Evolutionary conservation across 2,797 vertebrate genomes (phyloP).

Genomic region (Steatocranus sp.): DNA sequence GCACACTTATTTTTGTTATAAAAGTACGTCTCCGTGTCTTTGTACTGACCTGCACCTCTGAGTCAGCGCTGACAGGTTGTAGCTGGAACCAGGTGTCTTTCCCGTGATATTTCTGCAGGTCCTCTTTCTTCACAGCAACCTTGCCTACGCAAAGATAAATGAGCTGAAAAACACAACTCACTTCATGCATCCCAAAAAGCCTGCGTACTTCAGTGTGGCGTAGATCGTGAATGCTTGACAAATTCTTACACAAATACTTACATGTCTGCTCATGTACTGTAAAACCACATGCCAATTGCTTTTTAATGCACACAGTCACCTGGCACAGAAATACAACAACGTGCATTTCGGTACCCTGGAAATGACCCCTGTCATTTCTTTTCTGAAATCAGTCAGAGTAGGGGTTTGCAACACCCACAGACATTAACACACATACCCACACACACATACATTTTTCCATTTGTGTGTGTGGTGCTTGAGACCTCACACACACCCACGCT

Average conservation of each 20-base stretch:
- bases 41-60: conserved; percentile 93
- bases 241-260: not conserved
- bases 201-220: not conserved
- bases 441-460: conserved; percentile 6
- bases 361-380: not conserved
- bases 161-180: not conserved
- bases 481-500: not conserved
- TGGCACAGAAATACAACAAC: not conserved
- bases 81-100: conserved; percentile 99
- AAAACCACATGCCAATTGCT: not conserved
- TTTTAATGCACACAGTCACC: not conserved
- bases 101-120: conserved; percentile 95
- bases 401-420: not conserved
- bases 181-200: not conserved
- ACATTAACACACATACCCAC: not conserved
- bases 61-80: conserved; percentile 95
- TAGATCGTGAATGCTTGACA: not conserved
- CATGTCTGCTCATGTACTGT: not conserved
- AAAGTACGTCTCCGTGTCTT: not conserved
- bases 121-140: conserved; percentile 96
- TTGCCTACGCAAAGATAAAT: conserved; percentile 79
- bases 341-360: not conserved
- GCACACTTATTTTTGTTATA: not conserved
- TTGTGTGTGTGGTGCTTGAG: conserved; percentile 3
- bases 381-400: not conserved